These are phyloP conservation scores for Corynorhinus townsendii DNA, from an alignment of 2,113 vertebrate species.

Conservation along the genomic window DNA sequence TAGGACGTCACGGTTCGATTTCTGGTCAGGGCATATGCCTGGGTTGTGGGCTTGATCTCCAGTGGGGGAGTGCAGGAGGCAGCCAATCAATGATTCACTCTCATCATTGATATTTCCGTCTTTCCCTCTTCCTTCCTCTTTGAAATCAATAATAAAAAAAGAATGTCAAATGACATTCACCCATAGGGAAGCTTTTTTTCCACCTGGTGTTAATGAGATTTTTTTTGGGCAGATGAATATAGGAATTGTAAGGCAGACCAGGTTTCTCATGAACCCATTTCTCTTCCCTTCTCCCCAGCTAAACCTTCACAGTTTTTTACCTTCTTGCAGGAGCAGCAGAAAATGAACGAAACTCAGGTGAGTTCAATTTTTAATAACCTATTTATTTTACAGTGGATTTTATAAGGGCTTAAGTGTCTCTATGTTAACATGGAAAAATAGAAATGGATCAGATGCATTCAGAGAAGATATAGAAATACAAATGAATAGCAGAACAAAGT, in stretches of 20 bases:
- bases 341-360: constrained; percentile 21
- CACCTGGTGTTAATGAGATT: background rate
- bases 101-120: too few relatives aligned
- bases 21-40: too few relatives aligned
- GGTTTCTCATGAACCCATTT: background rate
- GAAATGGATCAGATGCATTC: background rate
- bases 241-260: background rate
- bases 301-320: background rate
- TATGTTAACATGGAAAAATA: background rate
- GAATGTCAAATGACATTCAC: background rate
- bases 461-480: background rate
- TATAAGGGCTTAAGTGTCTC: background rate
- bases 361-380: background rate
- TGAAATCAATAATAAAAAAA: too few relatives aligned
- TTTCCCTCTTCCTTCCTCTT: too few relatives aligned
- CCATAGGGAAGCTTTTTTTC: background rate
- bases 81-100: too few relatives aligned
- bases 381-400: background rate
- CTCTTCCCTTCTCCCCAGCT: background rate
- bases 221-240: background rate
- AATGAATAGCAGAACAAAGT: background rate
- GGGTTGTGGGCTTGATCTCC: too few relatives aligned
- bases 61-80: too few relatives aligned
- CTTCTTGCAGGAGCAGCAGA: background rate
- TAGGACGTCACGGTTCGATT: too few relatives aligned